A percentile compares a stretch with the other conserved stretches of the same genome.
Conservation (phyloP, 2,797 vertebrate species). For the Betta splendens region DNA sequence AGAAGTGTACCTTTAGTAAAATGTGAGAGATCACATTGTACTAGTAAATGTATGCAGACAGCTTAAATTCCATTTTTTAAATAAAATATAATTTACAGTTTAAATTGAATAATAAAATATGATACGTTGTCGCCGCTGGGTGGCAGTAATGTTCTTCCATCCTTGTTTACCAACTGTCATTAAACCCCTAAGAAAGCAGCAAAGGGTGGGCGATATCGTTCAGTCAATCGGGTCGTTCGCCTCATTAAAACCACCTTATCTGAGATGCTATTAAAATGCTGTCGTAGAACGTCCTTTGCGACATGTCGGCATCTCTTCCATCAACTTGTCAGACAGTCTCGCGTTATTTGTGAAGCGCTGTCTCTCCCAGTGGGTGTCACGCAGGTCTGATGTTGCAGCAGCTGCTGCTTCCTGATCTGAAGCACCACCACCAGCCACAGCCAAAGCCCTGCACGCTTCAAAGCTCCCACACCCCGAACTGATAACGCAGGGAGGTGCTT, state of each 20-base stretch:
- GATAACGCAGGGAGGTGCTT: conserved; percentile 28
- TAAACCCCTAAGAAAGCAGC: conserved; percentile 34
- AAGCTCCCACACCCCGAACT: conserved; percentile 38
- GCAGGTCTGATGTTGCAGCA: conserved; percentile 61
- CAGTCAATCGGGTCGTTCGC: conserved; percentile 18
- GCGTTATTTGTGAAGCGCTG: conserved; percentile 62
- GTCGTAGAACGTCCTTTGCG: background rate
- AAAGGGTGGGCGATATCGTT: background rate
- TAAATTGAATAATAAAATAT: too few relatives aligned
- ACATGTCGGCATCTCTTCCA: background rate
- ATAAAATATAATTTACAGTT: background rate
- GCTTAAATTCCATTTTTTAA: background rate
- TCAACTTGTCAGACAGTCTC: conserved; percentile 53
- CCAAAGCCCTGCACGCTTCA: conserved; percentile 30
- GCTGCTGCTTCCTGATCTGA: conserved; percentile 81
- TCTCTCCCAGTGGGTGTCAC: conserved; percentile 71
- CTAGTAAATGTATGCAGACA: background rate
- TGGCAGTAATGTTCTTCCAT: conserved; percentile 35
- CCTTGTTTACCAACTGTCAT: conserved; percentile 18
- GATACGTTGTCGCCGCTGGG: conserved; percentile 17
- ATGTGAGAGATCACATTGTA: too few relatives aligned
- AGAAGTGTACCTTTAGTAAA: background rate
- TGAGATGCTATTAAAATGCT: background rate
- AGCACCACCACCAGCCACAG: conserved; percentile 49
- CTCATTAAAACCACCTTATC: background rate